phyloP scores from a whole-genome alignment of 2,888 invertebrate genomes.

The Eupithecia subumbrata region DNA sequence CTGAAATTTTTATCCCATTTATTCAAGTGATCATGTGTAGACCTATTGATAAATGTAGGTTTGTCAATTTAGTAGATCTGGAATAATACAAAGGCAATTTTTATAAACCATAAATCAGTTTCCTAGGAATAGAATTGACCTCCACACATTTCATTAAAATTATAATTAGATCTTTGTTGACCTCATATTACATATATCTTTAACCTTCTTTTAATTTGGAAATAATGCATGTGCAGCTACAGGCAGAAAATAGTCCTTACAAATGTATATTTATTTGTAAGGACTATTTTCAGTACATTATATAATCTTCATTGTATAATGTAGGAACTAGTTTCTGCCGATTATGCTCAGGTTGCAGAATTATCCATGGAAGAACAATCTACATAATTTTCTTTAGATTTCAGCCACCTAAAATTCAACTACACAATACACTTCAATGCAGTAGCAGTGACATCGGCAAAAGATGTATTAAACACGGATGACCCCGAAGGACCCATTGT shows the following conservation, averaged over 20 bases:
- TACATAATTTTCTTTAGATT: conserved; percentile 76
- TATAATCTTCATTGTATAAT: too few species aligned
- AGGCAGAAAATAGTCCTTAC: too few species aligned
- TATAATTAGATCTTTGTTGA: too few species aligned
- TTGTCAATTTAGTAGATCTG: background rate
- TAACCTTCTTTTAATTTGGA: too few species aligned
- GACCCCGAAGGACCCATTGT: conserved; percentile 90
- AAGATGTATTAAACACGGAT: conserved; percentile 62
- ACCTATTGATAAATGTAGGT: background rate
- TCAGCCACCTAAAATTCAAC: conserved; percentile 85
- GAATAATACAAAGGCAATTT: background rate
- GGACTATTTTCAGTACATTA: too few species aligned
- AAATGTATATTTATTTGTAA: too few species aligned
- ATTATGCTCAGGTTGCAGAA: background rate
- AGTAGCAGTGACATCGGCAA: conserved; percentile 65
- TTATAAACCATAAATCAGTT: background rate
- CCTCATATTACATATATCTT: too few species aligned
- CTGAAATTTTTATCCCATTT: background rate
- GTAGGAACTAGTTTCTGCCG: background rate
- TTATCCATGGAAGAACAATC: background rate
- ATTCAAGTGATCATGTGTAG: background rate
- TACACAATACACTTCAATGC: conserved; percentile 90
- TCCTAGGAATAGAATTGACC: too few species aligned
- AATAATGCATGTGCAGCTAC: too few species aligned
- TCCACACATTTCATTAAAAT: too few species aligned